Evolutionary conservation across 2,113 vertebrate genomes (phyloP).

Genomic region (Malurus cyaneus): DNA sequence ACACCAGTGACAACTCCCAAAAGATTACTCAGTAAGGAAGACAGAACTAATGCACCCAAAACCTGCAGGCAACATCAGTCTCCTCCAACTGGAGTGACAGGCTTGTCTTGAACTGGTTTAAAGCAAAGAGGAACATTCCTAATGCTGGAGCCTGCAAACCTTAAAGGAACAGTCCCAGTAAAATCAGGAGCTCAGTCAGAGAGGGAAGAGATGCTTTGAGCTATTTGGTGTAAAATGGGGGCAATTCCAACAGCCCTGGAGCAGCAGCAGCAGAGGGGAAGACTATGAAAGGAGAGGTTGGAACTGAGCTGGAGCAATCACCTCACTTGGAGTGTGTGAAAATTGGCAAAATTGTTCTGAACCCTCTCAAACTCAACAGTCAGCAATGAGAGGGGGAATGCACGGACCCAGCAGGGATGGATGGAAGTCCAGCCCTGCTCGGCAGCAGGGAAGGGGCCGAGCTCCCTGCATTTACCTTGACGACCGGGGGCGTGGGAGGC

Average conservation of each 20-base stretch:
- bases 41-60: constrained; percentile 36
- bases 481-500: constrained; percentile 88
- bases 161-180: neutral
- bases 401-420: neutral
- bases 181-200: neutral
- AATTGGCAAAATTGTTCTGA: neutral
- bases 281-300: neutral
- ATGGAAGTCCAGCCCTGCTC: neutral
- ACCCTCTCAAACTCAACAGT: neutral
- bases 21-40: constrained; percentile 1
- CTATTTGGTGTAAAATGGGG: neutral
- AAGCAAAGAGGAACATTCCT: neutral
- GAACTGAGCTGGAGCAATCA: neutral
- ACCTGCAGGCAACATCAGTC: constrained; percentile 26
- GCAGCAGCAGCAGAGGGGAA: neutral
- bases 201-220: neutral
- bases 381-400: neutral
- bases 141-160: neutral
- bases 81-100: constrained; percentile 50
- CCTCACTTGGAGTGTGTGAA: fast-evolving
- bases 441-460: neutral
- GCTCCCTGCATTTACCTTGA: constrained; percentile 80
- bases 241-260: neutral
- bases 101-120: constrained; percentile 32
- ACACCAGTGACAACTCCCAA: constrained; percentile 11